Evolutionary conservation across 2,113 vertebrate genomes (phyloP).

Genomic region (Xiphophorus couchianus): DNA sequence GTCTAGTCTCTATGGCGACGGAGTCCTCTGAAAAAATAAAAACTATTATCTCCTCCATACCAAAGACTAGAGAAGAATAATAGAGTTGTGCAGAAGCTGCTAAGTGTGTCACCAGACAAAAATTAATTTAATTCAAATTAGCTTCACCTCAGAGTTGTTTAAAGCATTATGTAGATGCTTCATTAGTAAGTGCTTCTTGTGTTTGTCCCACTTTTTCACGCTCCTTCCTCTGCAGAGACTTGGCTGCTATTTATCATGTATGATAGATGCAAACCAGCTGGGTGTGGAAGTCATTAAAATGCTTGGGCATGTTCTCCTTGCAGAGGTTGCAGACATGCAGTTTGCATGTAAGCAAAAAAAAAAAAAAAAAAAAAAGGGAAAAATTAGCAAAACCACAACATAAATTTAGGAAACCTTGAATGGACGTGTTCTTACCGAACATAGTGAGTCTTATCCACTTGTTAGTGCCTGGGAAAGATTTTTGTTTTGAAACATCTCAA

Average conservation of each 20-base stretch:
- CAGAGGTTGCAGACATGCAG: background rate
- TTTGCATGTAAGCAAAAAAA: constrained; percentile 2
- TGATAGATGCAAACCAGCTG: constrained; percentile 25
- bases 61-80: constrained; percentile 69
- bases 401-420: constrained; percentile 8
- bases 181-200: constrained; percentile 36
- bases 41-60: constrained; percentile 72
- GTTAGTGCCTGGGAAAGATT: no score
- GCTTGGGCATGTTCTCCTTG: constrained; percentile 6
- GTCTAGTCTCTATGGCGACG: constrained; percentile 75
- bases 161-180: constrained; percentile 54
- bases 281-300: constrained; percentile 39
- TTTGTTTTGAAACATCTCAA: no score
- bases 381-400: constrained; percentile 10
- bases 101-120: constrained; percentile 66
- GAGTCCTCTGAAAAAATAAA: constrained; percentile 66
- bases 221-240: constrained; percentile 19
- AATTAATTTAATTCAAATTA: constrained; percentile 55
- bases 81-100: constrained; percentile 52
- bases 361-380: background rate
- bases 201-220: constrained; percentile 34
- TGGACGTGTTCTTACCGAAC: background rate
- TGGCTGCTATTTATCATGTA: constrained; percentile 37
- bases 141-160: constrained; percentile 42
- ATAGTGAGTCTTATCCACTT: constrained; percentile 9